phyloP scores from a whole-genome alignment of 2,113 vertebrate species.

The Oreotrochilus melanogaster region DNA sequence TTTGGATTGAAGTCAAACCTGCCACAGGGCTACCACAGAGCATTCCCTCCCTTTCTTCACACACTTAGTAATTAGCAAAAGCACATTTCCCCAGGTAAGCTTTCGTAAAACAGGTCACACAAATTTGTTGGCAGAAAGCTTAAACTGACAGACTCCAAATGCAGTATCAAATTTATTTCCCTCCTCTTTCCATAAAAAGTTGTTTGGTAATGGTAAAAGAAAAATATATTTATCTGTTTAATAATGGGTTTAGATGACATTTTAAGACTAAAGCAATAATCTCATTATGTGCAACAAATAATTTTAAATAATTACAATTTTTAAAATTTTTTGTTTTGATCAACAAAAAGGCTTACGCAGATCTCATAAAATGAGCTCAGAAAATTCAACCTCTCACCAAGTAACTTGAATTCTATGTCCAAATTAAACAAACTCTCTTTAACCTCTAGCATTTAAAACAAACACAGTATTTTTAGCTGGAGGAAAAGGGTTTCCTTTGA shows the following conservation, averaged over 20 bases:
- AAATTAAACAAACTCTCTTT: neutral
- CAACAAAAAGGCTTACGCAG: neutral
- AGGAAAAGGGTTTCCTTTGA: neutral
- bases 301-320: neutral
- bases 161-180: neutral
- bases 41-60: neutral
- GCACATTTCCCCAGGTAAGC: neutral
- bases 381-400: constrained; percentile 13
- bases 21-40: neutral
- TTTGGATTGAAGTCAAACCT: neutral
- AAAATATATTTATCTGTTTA: neutral
- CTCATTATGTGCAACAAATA: neutral
- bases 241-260: neutral
- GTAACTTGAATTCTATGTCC: neutral
- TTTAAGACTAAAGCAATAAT: neutral
- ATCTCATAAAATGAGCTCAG: neutral
- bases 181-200: neutral
- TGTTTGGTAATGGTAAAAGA: neutral
- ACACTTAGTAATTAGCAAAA: neutral
- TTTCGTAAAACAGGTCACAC: neutral
- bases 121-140: neutral
- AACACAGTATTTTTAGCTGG: neutral
- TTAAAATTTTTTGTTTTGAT: neutral
- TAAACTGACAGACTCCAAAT: neutral
- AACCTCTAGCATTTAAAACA: neutral